phyloP scores from a whole-genome alignment of 2,888 invertebrate genomes.

The Drosophila fungiperda region DNA sequence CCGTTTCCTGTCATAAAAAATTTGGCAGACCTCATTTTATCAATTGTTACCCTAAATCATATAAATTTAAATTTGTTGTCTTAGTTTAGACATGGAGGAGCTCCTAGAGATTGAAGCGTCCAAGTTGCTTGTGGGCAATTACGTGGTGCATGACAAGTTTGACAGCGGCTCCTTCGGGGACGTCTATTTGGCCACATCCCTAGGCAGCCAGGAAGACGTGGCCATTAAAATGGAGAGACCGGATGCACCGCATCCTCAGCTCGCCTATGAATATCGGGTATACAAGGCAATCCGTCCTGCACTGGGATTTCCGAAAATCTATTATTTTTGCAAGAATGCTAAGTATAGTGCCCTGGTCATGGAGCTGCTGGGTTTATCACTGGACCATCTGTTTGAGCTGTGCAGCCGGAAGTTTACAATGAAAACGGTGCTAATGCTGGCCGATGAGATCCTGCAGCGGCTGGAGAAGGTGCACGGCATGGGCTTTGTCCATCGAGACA shows the following conservation, averaged over 20 bases:
- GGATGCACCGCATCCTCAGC: constrained; percentile 97
- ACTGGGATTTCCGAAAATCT: constrained; percentile 96
- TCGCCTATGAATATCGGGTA: constrained; percentile 99
- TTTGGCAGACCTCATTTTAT: neutral
- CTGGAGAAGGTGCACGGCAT: constrained; percentile 98
- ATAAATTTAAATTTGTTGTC: neutral
- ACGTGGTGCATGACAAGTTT: constrained; percentile 97
- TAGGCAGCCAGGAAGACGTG: constrained; percentile 96
- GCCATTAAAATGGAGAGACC: constrained; percentile 99
- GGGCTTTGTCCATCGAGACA: constrained; percentile 98
- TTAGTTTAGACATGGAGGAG: constrained; percentile 12
- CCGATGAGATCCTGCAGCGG: constrained; percentile 97
- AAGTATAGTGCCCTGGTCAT: constrained; percentile 99
- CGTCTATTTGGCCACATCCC: constrained; percentile 97
- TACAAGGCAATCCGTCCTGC: constrained; percentile 99
- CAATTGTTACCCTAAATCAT: neutral
- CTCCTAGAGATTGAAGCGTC: constrained; percentile 9
- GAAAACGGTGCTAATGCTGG: constrained; percentile 98
- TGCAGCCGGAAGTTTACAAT: constrained; percentile 98
- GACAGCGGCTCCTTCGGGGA: constrained; percentile 99
- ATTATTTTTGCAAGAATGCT: constrained; percentile 98
- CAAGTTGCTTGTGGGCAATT: constrained; percentile 97
- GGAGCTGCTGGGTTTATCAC: constrained; percentile 97
- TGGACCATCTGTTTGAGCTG: constrained; percentile 99
- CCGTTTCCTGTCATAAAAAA: neutral